Conservation (phyloP, 2,888 invertebrate genomes). For the Steinernema carpocapsae region DNA sequence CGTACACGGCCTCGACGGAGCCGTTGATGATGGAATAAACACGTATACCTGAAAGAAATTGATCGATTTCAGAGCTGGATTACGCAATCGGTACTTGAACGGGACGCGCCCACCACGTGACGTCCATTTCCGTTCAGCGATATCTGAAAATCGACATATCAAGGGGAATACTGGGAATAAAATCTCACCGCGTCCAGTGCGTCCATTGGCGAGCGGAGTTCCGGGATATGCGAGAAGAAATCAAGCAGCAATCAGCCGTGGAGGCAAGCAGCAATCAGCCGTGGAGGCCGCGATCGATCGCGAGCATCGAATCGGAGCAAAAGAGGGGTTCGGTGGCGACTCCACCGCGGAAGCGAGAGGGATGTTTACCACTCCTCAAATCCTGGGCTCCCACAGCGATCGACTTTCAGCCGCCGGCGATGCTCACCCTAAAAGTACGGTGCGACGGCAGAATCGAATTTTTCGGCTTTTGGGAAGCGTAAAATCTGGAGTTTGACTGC, state of each 20-base stretch:
- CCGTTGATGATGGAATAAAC: not conserved
- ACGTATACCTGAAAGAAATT: not conserved
- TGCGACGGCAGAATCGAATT: not conserved
- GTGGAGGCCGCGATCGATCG: no score
- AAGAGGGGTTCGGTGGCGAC: no score
- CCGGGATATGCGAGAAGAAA: no score
- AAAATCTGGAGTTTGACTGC: not conserved
- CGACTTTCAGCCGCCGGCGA: not conserved
- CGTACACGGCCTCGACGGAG: not conserved
- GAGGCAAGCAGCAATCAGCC: no score
- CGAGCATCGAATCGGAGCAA: no score
- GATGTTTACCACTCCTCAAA: conserved; percentile 20
- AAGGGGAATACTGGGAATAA: no score
- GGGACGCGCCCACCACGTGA: not conserved
- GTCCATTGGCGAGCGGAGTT: no score
- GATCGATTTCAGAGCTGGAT: not conserved
- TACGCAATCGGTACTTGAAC: not conserved
- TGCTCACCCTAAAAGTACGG: no score
- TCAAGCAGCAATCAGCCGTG: no score
- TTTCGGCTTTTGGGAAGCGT: not conserved
- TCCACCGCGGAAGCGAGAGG: not conserved
- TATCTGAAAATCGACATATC: no score
- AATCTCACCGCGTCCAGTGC: no score
- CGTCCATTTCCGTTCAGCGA: not conserved
- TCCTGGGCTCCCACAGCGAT: not conserved